phyloP scores from a whole-genome alignment of 2,113 vertebrate species.

The Pterocles burchelli region DNA sequence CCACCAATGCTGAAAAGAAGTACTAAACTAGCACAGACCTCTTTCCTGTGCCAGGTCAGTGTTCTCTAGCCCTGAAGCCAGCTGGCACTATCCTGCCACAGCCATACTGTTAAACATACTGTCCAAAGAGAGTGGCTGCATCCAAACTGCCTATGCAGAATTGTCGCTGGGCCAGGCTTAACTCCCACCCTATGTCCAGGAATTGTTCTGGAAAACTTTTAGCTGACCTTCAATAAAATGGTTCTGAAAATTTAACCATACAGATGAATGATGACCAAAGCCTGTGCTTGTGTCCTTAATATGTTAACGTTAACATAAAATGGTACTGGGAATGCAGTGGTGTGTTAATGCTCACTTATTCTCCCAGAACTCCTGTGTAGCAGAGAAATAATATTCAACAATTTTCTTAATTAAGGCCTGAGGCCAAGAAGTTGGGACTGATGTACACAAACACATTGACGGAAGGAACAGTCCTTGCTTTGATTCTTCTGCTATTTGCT shows the following conservation, averaged over 20 bases:
- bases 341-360: neutral
- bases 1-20: neutral
- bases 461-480: neutral
- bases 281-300: neutral
- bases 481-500: neutral
- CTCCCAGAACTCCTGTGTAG: neutral
- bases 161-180: neutral
- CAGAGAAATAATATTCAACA: neutral
- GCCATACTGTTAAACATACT: neutral
- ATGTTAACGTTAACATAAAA: rapidly evolving
- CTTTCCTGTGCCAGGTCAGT: neutral
- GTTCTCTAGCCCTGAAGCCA: conserved; percentile 13
- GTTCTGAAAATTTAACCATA: neutral
- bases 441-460: neutral
- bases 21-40: neutral
- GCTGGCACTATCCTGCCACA: neutral
- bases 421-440: neutral
- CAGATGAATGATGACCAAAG: neutral
- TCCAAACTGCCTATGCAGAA: neutral
- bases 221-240: neutral
- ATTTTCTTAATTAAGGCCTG: neutral
- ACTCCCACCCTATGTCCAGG: neutral
- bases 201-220: neutral
- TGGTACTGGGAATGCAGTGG: neutral
- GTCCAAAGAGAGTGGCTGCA: neutral